Percentiles rank a stretch among this genome's conserved stretches.
Evolutionary conservation across 1,140 invertebrate genomes (phyloP).

Genomic region (Zelostemma sp.): DNA sequence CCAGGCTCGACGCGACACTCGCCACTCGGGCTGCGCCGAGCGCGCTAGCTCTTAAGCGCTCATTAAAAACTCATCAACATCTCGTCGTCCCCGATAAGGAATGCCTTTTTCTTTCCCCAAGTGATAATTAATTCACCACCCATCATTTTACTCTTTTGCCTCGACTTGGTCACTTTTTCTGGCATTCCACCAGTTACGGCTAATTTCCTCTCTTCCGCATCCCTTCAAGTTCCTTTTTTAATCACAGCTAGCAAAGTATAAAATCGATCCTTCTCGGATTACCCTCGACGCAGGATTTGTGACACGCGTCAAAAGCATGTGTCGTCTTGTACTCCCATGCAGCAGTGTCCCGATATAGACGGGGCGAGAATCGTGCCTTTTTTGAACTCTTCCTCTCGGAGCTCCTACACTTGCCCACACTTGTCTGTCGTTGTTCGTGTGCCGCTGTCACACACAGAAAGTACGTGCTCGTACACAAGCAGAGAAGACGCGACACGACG

Average conservation of each 20-base stretch:
- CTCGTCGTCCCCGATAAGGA: constrained; percentile 43
- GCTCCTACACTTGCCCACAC: neutral
- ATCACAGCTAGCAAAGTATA: neutral
- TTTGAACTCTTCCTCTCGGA: constrained; percentile 25
- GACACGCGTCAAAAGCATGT: constrained; percentile 49
- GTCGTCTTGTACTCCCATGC: constrained; percentile 38
- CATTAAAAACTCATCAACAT: constrained; percentile 53
- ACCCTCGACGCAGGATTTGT: constrained; percentile 21
- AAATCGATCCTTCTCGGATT: constrained; percentile 1
- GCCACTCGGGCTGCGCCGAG: constrained; percentile 19
- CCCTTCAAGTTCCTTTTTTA: neutral
- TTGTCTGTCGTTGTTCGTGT: constrained; percentile 14
- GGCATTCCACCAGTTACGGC: neutral
- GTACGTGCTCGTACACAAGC: too few species aligned
- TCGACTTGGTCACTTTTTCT: constrained; percentile 15
- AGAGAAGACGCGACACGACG: too few species aligned
- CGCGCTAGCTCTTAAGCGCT: constrained; percentile 34
- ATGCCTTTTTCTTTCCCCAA: constrained; percentile 15
- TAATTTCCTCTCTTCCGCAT: neutral
- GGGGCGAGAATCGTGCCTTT: constrained; percentile 10
- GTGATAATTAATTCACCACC: constrained; percentile 30
- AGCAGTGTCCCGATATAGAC: constrained; percentile 31
- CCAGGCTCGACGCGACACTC: too few species aligned
- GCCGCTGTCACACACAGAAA: constrained; percentile 4
- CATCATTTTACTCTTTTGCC: constrained; percentile 11